A percentile compares a stretch with the other conserved stretches of the same genome.
Conservation (phyloP, 2,113 vertebrate genomes). For the Sinocyclocheilus anshuiensis region DNA sequence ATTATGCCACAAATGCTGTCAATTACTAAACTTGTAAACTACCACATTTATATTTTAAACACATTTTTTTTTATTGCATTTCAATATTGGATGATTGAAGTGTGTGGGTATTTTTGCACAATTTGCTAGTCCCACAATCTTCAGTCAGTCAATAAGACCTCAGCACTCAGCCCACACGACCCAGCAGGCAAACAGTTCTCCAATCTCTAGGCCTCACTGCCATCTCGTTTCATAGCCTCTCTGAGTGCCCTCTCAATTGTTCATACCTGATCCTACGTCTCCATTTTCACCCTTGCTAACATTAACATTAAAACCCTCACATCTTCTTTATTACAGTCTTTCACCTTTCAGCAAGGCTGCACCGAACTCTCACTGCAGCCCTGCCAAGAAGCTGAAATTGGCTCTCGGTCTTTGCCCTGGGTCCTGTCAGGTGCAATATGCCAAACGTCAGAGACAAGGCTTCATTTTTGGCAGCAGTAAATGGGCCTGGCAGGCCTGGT, state of each 20-base stretch:
- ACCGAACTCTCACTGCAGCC: slow-evolving; percentile 11
- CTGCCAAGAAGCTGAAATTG: slow-evolving; percentile 40
- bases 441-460: slow-evolving; percentile 33
- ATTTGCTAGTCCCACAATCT: slow-evolving; percentile 21
- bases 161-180: not conserved
- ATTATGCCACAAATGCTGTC: not conserved
- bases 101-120: not conserved
- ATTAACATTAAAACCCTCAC: slow-evolving; percentile 41
- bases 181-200: not conserved
- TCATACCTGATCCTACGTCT: slow-evolving; percentile 37
- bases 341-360: slow-evolving; percentile 46
- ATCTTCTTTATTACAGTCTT: slow-evolving; percentile 40
- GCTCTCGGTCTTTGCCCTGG: slow-evolving; percentile 26
- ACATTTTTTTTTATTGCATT: not conserved
- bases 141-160: slow-evolving; percentile 16
- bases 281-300: slow-evolving; percentile 33
- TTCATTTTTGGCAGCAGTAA: slow-evolving; percentile 42
- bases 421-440: slow-evolving; percentile 50
- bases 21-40: not conserved
- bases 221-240: slow-evolving; percentile 13
- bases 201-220: slow-evolving; percentile 20
- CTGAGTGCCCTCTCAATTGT: slow-evolving; percentile 30
- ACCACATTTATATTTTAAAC: not conserved
- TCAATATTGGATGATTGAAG: slow-evolving; percentile 18
- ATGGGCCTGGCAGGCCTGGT: slow-evolving; percentile 21